Base-by-base conservation (phyloP, 2,113 vertebrate species). In the Speoplatyrhinus poulsoni region DNA sequence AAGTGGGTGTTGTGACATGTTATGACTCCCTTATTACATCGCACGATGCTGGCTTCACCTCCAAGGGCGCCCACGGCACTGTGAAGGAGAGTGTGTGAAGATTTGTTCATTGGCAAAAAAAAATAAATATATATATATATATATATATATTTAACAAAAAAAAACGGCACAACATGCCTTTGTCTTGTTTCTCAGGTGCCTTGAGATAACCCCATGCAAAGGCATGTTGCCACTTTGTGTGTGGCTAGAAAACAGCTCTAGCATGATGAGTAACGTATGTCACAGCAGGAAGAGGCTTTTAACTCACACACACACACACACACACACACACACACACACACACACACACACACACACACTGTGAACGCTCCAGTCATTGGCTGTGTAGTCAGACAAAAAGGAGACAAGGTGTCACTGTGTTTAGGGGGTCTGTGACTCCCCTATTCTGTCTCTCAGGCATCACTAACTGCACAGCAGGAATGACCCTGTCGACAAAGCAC, bases 181-280 rank as follows among this genome's bases (percentile, higher is more conserved):
- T 36, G 61, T 71, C 67, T 50, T n/a, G 46, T 74, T 66, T 73
- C 52, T 67, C 47, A 1, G 47, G 75, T 13, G 74, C 67, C 70
- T 41, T 70, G 70, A 74, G 70, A 72, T 53, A 6, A 59, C 83
- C 82, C 70, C 57, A 75, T 64, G 58, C 56, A 70, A 73, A 85
- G 70, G 68, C 60, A 52, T 46, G 1, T 50, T 66, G 70, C 75
- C 49, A 68, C 61, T 68, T 52, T 54, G 68, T 69, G 72, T 59
- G 67, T 76, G 73, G 81, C 70, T 58, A 68, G 80, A 80, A 81
- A 78, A 77, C 78, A 66, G 67, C 79, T 61, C 75, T 81, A 85
- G 83, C 85, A 78, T 74, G 84, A 74, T 68, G 81, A 89, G 85
- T 80, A 82, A 83, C 85, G 84, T 62, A 80, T 80, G 80, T 84